phyloP scores from a whole-genome alignment of 2,113 vertebrate genomes.

The Hippocampus zosterae region DNA sequence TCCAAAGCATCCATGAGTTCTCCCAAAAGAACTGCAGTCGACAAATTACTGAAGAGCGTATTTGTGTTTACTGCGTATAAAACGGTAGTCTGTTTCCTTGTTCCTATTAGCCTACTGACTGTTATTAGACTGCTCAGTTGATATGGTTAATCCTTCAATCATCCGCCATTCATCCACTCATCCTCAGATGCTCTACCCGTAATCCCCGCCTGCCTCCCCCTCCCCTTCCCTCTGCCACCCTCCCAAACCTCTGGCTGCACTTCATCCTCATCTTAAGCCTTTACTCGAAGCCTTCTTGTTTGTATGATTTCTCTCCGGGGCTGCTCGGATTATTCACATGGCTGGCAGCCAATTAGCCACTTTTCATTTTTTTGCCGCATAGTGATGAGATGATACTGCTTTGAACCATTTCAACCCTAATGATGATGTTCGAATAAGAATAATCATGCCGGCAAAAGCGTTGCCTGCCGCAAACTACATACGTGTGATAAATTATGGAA shows the following conservation, averaged over 20 bases:
- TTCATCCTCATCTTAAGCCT: slow-evolving; percentile 31
- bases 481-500: slow-evolving; percentile 2
- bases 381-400: slow-evolving; percentile 9
- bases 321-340: slow-evolving; percentile 30
- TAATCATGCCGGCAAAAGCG: slow-evolving; percentile 12
- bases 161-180: slow-evolving; percentile 68
- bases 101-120: slow-evolving; percentile 57
- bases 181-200: slow-evolving; percentile 61
- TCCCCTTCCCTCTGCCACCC: slow-evolving; percentile 38
- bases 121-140: slow-evolving; percentile 70
- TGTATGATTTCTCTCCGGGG: slow-evolving; percentile 4
- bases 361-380: slow-evolving; percentile 25
- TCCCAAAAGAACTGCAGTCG: not conserved
- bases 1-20: not conserved
- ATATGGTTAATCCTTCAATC: slow-evolving; percentile 72
- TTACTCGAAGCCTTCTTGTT: slow-evolving; percentile 14
- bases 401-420: slow-evolving; percentile 24
- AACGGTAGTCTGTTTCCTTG: slow-evolving; percentile 42
- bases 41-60: not conserved
- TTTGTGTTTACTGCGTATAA: not conserved
- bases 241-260: slow-evolving; percentile 50
- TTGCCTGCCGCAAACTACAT: slow-evolving; percentile 1
- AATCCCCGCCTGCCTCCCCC: slow-evolving; percentile 65
- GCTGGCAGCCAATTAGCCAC: slow-evolving; percentile 43
- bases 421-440: slow-evolving; percentile 15